These are phyloP conservation scores for Lateolabrax maculatus DNA, from an alignment of 2,797 vertebrate genomes.

Conservation along the genomic window DNA sequence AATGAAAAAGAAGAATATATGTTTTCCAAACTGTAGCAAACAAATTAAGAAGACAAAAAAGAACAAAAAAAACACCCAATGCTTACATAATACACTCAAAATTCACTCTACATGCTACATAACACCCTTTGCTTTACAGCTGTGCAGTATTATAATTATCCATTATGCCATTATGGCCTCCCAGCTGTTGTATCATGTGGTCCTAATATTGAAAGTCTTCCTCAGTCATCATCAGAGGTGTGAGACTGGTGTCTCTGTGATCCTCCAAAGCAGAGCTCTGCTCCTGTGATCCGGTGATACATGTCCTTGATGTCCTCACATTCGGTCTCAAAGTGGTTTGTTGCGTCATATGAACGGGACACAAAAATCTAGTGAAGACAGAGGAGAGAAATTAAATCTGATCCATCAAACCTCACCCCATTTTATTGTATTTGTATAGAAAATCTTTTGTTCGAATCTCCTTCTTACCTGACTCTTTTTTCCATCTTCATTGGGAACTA, in stretches of 20 bases:
- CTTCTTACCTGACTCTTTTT: conserved; percentile 81
- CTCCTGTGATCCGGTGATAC: conserved; percentile 84
- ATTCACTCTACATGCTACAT: conserved; percentile 29
- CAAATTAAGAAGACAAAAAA: conserved; percentile 6
- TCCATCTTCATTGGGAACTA: conserved; percentile 84
- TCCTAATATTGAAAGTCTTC: not conserved
- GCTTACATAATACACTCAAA: conserved; percentile 2
- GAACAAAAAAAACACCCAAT: not conserved
- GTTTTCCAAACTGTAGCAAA: conserved; percentile 17
- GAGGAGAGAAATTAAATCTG: not conserved
- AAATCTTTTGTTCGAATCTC: not conserved
- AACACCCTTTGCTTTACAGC: conserved; percentile 23
- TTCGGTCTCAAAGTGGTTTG: conserved; percentile 81
- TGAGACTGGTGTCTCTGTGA: conserved; percentile 74
- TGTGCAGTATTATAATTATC: not conserved
- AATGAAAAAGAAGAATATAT: not conserved
- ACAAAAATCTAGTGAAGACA: conserved; percentile 82
- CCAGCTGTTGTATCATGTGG: conserved; percentile 8
- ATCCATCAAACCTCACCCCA: not conserved
- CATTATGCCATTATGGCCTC: not conserved
- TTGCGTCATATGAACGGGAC: conserved; percentile 82
- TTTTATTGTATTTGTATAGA: not conserved
- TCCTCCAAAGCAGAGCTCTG: conserved; percentile 74
- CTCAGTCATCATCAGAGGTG: conserved; percentile 74
- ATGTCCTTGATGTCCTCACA: conserved; percentile 85